Base-by-base conservation (phyloP, 2,113 vertebrate species). In the Ptychochromis oligacanthus region DNA sequence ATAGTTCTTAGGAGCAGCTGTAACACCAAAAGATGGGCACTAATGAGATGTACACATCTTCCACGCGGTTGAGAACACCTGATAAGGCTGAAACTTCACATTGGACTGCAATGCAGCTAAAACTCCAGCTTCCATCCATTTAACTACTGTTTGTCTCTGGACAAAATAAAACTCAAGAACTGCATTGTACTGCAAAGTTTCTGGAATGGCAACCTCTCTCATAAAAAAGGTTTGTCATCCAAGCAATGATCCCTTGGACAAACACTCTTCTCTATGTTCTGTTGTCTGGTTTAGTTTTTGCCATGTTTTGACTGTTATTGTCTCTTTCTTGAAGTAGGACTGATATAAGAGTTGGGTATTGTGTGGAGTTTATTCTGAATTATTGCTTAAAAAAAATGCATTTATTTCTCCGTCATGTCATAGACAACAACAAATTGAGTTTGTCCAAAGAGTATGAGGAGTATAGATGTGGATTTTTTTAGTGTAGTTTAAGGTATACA, bases 1-100 rank as follows among this genome's bases (percentile, higher is more conserved):
- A 28, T 36, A 65, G 81, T 36, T 77, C 75, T 78, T 56, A 43
- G 75, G 34, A 82, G 83, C 88, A 76, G 83, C 82, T 87, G 80
- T 79, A 77, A 82, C 82, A 58, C 57, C 79, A 82, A 77, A 74
- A 56, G 54, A 40, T 34, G 76, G 72, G 86, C 83, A 54, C 60
- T 55, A 38, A 77, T 56, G 70, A 76, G 64, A 86, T 13, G 6
- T 0, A 20, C 56, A 57, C 22, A 54, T 65, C 38, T 67, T 65
- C 36, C 76, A 64, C 78, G 87, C 62, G 26, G 79, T 43, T 43
- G 52, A 61, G 24, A 56, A 81, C 49, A 77, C 40, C 46, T 40
- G 24, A 77, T 55, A 10, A 79, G 72, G 75, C 55, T 38, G 62
- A 28, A 52, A 13, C 61, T 7, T 58, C 56, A 58, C 78, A 3